Evolutionary conservation across 2,888 invertebrate species (phyloP), one percentile per base, ranked within the genome.

Genomic region (Phymatocera aterrima): DNA sequence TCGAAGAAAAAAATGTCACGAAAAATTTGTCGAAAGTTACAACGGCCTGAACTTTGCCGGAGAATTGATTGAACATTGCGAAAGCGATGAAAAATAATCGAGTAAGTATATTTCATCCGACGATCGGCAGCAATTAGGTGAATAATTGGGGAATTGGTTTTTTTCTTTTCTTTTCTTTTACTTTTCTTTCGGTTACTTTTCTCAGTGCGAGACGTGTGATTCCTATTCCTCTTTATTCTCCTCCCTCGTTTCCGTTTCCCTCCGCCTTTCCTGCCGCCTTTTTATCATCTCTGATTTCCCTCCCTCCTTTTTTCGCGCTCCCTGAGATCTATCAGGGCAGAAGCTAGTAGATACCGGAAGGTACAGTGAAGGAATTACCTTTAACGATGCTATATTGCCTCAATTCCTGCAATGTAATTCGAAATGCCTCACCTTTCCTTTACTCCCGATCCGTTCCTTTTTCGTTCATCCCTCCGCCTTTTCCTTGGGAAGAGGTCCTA

Each of bases 331-430:
- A 48, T 72, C 72, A 34, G 43, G 28, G 28, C n/a, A n/a, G n/a
- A n/a, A n/a, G n/a, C n/a, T n/a, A n/a, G n/a, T n/a, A n/a, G n/a
- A n/a, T n/a, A n/a, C n/a, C n/a, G n/a, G n/a, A n/a, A 51, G 28
- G n/a, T 28, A 43, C 37, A 18, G n/a, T 37, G 68, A 0, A 43
- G 46, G 34, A 51, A 51, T n/a, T n/a, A n/a, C 43, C 48, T 72
- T 72, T 72, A 72, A 72, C 72, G 72, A 72, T 72, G 72, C 51
- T 72, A 72, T 51, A 72, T 72, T 72, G 72, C 31, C 72, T 51
- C 72, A 43, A 72, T 72, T 72, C 51, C 72, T 72, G 31, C 48
- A 72, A 72, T 34, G 72, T 72, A 72, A 72, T 72, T 72, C 51
- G 51, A 51, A 72, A 72, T 72, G 72, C 51, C 61, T 37, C 10